Evolutionary conservation across 2,888 invertebrate genomes (phyloP), one percentile per base, ranked within the genome.

Genomic region (Idaea straminata): DNA sequence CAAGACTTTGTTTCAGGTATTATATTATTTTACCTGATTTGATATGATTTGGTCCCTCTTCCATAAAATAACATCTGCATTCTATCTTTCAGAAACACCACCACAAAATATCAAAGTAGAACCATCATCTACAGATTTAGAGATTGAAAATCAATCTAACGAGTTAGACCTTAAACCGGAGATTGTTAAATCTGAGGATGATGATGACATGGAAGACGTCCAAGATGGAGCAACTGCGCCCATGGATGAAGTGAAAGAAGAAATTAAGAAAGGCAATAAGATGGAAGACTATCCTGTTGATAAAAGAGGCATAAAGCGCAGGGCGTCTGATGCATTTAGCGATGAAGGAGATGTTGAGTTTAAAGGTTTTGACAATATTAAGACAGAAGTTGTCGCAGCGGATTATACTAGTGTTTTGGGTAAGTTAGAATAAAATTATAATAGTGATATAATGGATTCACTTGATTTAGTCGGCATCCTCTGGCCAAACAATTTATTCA

Each of bases 261-360:
- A 65, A 61, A 66, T 63, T 64, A 67, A 71, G 10, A 69, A 69
- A 58, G 70, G 67, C 13, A 66, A 69, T 1, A 67, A 70, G 16
- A 57, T 62, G 15, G 72, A 72, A 35, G 70, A 68, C 38, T 58
- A 64, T 6, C 66, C 70, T 0, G 75, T 68, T 3, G 79, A 79
- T 0, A 82, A 78, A 61, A 75, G 83, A 72, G 87, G 88, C 1
- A 69, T 82, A 25, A 92, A 92, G 68, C 81, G 92, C n/a, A 84
- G 89, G 65, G 91, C 90, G 0, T 92, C 92, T 0, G 69, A 76
- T 0, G 88, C 89, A 0, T 89, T 91, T 66, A 89, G 85, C 69
- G 89, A 89, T 63, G 74, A 69, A 4, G 84, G 72, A 0, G 79
- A 80, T 38, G 86, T 85, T 7, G 87, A 88, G 35, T 91, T 91